These are phyloP conservation scores for Oryzias curvinotus DNA, from an alignment of 2,113 vertebrate species.

Conservation along the genomic window DNA sequence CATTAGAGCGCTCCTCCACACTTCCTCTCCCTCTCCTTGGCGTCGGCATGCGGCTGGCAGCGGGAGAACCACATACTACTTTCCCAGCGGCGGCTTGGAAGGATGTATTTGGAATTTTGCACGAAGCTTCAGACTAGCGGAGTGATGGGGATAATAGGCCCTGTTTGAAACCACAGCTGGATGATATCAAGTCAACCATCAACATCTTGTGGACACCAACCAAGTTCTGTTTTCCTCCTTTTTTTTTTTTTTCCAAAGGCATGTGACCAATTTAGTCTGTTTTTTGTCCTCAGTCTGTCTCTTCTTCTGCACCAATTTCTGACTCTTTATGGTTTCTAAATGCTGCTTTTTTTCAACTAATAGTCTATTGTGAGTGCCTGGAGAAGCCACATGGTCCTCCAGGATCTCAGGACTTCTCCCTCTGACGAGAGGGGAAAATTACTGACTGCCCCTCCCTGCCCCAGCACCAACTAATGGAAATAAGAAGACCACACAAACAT, in stretches of 20 bases:
- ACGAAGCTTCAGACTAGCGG: conserved; percentile 43
- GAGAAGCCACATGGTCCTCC: conserved; percentile 37
- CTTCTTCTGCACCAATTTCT: conserved; percentile 13
- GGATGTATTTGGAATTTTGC: conserved; percentile 54
- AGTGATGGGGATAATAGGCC: conserved; percentile 56
- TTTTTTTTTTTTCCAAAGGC: conserved; percentile 3
- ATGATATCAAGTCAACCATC: conserved; percentile 40
- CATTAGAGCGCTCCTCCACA: conserved; percentile 43
- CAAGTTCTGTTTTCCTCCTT: conserved; percentile 16
- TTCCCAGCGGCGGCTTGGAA: conserved; percentile 59
- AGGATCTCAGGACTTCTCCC: conserved; percentile 49
- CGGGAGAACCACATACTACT: conserved; percentile 48
- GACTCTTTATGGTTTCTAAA: conserved; percentile 30
- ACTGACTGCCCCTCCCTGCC: conserved; percentile 47
- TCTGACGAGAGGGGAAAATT: conserved; percentile 50
- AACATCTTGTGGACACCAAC: conserved; percentile 42
- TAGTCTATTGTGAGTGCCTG: conserved; percentile 58
- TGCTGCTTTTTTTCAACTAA: conserved; percentile 38
- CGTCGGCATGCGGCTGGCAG: conserved; percentile 39
- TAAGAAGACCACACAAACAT: conserved; percentile 40
- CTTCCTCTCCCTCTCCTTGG: conserved; percentile 22
- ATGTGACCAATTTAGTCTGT: not conserved
- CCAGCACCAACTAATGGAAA: conserved; percentile 55
- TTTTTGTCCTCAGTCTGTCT: conserved; percentile 7
- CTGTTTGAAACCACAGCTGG: conserved; percentile 62